Base-by-base conservation (phyloP, 2,113 vertebrate species). In the Burhinus oedicnemus region DNA sequence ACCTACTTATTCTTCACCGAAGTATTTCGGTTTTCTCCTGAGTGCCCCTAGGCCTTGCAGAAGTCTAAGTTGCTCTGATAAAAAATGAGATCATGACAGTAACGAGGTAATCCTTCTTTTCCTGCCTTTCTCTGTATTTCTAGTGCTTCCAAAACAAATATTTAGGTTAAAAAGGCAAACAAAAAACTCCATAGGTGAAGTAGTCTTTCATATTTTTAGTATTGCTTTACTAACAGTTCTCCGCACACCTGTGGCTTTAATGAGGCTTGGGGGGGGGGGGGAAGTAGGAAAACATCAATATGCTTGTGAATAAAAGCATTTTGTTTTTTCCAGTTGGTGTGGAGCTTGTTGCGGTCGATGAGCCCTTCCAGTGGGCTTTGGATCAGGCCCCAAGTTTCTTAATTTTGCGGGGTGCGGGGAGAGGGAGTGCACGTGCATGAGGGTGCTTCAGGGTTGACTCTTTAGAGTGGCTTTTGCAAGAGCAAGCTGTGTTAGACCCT, bases 121-220 rank as follows among this genome's bases (percentile, higher is more conserved):
- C 93, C 72, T 74, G 55, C 83, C 91, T 95, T 76, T 78, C 38
- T 70, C 40, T 66, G 29, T 55, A 44, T 83, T 96, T 93, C 61
- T 94, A 68, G 69, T 89, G 42, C 65, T 88, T 96, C 91, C 87
- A 96, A 96, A 92, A 58, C 64, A 96, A 97, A 96, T 95, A 93
- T 97, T 95, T 97, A 94, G 34, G 64, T 96, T 95, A 51, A 93
- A 84, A 92, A 95, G 74, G 61, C 58, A 94, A 95, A 88, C 81
- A 76, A 74, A 93, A 74, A 27, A 3, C 11, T 18, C 49, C 40
- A 34, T 77, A 94, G 78, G 76, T 95, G 79, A 95, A 80, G 54
- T 34, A 87, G 54, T 45, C 62, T 94, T 83, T 95, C 76, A 72
- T 88, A 94, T 93, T 96, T 93, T 95, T 93, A 60, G 90, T 83